Percentiles rank a stretch among this genome's conserved stretches.
Conservation (phyloP, 1,140 invertebrate species). For the Pachyrhynchus sulphureomaculatus region DNA sequence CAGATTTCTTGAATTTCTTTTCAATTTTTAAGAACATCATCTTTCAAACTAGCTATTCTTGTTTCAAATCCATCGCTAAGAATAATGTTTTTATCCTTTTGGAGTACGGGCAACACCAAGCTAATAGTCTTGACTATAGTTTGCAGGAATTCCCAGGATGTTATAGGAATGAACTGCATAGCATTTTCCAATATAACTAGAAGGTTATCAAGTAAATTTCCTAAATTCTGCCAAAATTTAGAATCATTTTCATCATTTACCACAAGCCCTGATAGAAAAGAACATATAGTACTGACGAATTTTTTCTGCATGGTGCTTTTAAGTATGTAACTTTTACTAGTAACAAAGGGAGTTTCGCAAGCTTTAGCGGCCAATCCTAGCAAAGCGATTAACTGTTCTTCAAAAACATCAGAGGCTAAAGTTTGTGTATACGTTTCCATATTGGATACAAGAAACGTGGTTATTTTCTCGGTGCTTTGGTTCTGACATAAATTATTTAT, state of each 20-base stretch:
- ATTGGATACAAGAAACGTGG: background rate
- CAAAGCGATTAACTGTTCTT: background rate
- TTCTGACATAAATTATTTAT: background rate
- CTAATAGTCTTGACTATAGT: constrained; percentile 45
- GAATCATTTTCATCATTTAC: background rate
- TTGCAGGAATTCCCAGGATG: constrained; percentile 44
- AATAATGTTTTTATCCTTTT: constrained; percentile 42
- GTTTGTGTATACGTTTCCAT: background rate
- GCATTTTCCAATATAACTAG: background rate
- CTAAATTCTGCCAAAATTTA: background rate
- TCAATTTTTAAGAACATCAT: constrained; percentile 34
- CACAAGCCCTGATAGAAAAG: background rate
- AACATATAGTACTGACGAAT: background rate
- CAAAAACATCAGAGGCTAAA: background rate
- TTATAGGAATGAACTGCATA: background rate
- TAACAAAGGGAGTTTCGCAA: background rate
- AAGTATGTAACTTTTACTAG: background rate
- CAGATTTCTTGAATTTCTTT: constrained; percentile 39
- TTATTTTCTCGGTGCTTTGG: background rate
- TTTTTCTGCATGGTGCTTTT: background rate
- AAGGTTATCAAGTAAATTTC: background rate
- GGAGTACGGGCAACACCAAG: constrained; percentile 38
- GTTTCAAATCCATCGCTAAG: constrained; percentile 43
- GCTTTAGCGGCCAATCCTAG: background rate
- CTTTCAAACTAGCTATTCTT: constrained; percentile 44